phyloP scores from a whole-genome alignment of 2,797 vertebrate genomes.

The Epinephelus malabaricus region DNA sequence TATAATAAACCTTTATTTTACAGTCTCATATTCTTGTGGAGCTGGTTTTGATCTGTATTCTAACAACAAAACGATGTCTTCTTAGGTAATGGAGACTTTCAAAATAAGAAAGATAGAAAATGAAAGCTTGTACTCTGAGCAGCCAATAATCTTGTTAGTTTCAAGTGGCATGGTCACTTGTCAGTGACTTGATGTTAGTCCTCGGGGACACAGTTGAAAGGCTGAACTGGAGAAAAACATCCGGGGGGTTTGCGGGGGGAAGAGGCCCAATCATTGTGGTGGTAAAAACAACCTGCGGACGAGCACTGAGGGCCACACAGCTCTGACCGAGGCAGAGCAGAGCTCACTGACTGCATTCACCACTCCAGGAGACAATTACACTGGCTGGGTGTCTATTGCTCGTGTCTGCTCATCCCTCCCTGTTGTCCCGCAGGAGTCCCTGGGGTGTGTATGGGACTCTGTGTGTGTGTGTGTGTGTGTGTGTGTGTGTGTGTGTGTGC shows the following conservation, averaged over 20 bases:
- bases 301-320: slow-evolving; percentile 64
- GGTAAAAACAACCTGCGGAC: slow-evolving; percentile 78
- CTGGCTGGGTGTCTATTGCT: slow-evolving; percentile 71
- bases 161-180: slow-evolving; percentile 77
- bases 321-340: slow-evolving; percentile 68
- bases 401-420: slow-evolving; percentile 72
- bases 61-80: slow-evolving; percentile 15
- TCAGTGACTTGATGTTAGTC: slow-evolving; percentile 79
- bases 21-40: slow-evolving; percentile 14
- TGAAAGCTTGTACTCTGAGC: slow-evolving; percentile 21
- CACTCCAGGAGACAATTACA: slow-evolving; percentile 87
- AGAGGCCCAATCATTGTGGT: slow-evolving; percentile 70
- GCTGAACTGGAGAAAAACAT: slow-evolving; percentile 81
- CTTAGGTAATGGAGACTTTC: slow-evolving; percentile 28
- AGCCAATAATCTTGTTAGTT: slow-evolving; percentile 80
- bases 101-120: slow-evolving; percentile 29
- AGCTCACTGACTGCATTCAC: slow-evolving; percentile 65
- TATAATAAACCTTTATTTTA: slow-evolving; percentile 59
- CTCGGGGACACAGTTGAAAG: slow-evolving; percentile 75
- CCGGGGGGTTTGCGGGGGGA: slow-evolving; percentile 60
- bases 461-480: slow-evolving; percentile 28
- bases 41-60: slow-evolving; percentile 37
- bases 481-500: slow-evolving; percentile 17
- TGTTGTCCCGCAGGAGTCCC: slow-evolving; percentile 71
- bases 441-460: slow-evolving; percentile 34